phyloP scores from a whole-genome alignment of 2,113 vertebrate genomes.

The Cyphomyrus plagiostoma region DNA sequence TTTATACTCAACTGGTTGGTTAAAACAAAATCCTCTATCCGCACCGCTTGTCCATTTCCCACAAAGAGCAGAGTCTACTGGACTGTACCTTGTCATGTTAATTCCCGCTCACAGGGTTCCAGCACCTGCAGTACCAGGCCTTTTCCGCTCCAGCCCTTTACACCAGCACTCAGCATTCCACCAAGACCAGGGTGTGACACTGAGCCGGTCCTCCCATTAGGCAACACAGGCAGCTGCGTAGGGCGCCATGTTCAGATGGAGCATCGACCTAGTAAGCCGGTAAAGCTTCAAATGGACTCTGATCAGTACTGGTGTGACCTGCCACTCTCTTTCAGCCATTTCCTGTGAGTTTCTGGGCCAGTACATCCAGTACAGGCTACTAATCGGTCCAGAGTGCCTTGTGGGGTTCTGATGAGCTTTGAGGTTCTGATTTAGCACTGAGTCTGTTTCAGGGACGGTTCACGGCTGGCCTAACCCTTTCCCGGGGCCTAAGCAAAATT shows the following conservation, averaged over 20 bases:
- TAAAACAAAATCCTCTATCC: too few species aligned
- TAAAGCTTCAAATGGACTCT: too few species aligned
- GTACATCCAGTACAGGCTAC: background rate
- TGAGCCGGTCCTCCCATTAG: background rate
- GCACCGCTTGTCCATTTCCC: background rate
- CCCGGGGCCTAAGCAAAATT: too few species aligned
- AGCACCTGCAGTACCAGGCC: background rate
- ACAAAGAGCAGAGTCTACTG: background rate
- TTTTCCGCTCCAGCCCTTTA: background rate
- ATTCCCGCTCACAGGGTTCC: background rate
- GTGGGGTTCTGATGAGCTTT: background rate
- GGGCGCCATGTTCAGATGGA: background rate
- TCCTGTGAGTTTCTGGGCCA: background rate
- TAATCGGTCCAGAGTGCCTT: background rate
- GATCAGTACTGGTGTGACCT: background rate
- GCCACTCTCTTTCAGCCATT: background rate
- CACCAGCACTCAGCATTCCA: background rate
- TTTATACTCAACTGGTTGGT: background rate
- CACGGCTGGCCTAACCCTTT: too few species aligned
- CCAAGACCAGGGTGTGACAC: background rate
- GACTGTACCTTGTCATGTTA: background rate
- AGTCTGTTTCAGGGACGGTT: background rate
- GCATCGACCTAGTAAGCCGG: background rate
- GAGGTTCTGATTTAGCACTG: background rate
- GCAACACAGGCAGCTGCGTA: background rate